Conservation (phyloP, 2,888 invertebrate genomes). For the Idaea dimidiata region DNA sequence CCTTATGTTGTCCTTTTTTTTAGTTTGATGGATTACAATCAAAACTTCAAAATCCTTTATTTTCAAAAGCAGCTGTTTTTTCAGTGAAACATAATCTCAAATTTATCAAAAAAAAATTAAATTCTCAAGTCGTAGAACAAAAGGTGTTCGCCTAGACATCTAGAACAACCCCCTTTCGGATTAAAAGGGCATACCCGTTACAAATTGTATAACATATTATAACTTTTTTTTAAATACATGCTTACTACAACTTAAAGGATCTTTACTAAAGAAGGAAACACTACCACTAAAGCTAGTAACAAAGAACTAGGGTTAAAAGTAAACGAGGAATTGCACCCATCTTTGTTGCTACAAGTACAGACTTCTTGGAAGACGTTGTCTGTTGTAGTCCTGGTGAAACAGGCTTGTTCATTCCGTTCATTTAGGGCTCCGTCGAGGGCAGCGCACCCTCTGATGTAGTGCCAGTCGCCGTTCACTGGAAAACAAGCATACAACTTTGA, state of each 20-base stretch:
- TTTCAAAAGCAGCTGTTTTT: no score
- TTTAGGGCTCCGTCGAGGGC: conserved; percentile 95
- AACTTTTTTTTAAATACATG: no score
- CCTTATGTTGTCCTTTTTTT: no score
- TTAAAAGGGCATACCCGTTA: no score
- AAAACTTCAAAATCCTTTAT: no score
- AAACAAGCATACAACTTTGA: conserved; percentile 3
- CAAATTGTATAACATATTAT: no score
- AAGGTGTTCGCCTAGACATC: no score
- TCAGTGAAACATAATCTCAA: no score
- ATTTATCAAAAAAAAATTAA: no score
- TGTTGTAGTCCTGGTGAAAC: conserved; percentile 93
- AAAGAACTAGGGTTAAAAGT: conserved; percentile 52
- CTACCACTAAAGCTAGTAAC: conserved; percentile 24
- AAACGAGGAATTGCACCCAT: conserved; percentile 90
- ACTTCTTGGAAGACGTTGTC: conserved; percentile 97
- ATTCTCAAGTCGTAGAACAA: no score
- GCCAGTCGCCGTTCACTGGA: conserved; percentile 92
- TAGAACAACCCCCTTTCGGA: no score
- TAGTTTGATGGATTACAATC: no score
- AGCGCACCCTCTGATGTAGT: conserved; percentile 93
- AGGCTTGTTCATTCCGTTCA: conserved; percentile 93
- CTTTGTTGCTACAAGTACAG: conserved; percentile 95
- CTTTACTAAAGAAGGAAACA: conserved; percentile 9
- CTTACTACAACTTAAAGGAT: not conserved